Conservation (phyloP, 30 jellyfish, hydroid and myxozoan genomes). For the Cassiopea andromeda region DNA sequence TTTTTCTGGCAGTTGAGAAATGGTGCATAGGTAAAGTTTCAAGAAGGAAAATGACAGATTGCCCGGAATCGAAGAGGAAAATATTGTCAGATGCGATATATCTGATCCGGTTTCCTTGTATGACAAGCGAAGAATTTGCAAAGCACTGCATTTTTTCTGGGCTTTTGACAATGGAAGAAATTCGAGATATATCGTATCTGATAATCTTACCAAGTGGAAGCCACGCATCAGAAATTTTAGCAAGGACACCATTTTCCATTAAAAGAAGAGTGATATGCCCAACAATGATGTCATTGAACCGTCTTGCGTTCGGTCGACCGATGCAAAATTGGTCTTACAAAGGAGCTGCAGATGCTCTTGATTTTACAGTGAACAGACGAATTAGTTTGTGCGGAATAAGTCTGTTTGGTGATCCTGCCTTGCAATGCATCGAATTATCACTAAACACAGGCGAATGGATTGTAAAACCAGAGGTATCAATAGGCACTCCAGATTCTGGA, state of each 20-base stretch:
- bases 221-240: conserved; percentile 32
- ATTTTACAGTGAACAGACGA: conserved; percentile 60
- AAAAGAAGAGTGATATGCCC: conserved; percentile 56
- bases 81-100: conserved; percentile 43
- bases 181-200: conserved; percentile 61
- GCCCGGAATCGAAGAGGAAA: conserved; percentile 47
- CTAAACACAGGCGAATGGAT: conserved; percentile 70
- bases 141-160: conserved; percentile 65
- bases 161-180: conserved; percentile 49
- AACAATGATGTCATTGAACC: conserved; percentile 46
- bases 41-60: conserved; percentile 56
- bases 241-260: conserved; percentile 41
- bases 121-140: conserved; percentile 57
- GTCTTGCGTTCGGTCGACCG: conserved; percentile 54
- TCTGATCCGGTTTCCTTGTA: conserved; percentile 69
- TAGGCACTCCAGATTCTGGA: conserved; percentile 73
- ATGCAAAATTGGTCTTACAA: conserved; percentile 74
- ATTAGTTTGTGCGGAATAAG: conserved; percentile 61
- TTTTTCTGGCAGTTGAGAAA: conserved; percentile 44
- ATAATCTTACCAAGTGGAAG: conserved; percentile 36
- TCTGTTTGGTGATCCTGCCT: conserved; percentile 69
- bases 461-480: conserved; percentile 43
- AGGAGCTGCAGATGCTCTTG: conserved; percentile 75
- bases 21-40: conserved; percentile 52
- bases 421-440: conserved; percentile 50